Base-by-base conservation (phyloP, 2,888 invertebrate genomes). In the Heliconius hortense region DNA sequence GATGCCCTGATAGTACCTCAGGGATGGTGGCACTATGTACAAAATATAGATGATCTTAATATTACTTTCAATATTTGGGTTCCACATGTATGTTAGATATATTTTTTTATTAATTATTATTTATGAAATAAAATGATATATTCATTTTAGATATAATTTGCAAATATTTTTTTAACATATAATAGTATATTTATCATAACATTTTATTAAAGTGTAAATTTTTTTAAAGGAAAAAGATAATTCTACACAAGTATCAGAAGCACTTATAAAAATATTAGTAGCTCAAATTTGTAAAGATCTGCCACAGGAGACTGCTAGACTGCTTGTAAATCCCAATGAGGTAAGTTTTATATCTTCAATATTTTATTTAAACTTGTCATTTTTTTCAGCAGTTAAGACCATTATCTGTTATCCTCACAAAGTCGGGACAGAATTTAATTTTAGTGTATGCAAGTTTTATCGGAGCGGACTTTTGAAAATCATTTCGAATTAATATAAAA, bases 1-100 rank as follows among this genome's bases (percentile, higher is more conserved):
- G n/a, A n/a, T n/a, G n/a, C n/a, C n/a, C n/a, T n/a, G 56, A 95
- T 97, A 83, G 97, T 99, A 11, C 99, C 99, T 0, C 95, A 95
- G 78, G 97, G 97, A 78, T 99, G 99, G 99, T 99, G 99, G 99
- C 99, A 99, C 92, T 98, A 97, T 92, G 99, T 99, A 0, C 97
- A 98, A 89, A 98, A 98, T 86, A 89, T 96, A 53, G 97, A 98
- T 93, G 92, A 95, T 5, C 87, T 94, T 59, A 95, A 96, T 69
- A 95, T 96, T 53, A 93, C 96, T 73, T 90, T 96, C 10, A 96
- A 96, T 84, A 92, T 94, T 60, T 96, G 96, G 96, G 88, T 99
- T 79, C 97, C 97, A 67, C 89, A 97, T 89, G 96, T 96, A 92
- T 35, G 88, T 90, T 87, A 73, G 26, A 21, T 67, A n/a, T 70